Conservation (phyloP, 2,797 vertebrate species). For the Myotis myotis region DNA sequence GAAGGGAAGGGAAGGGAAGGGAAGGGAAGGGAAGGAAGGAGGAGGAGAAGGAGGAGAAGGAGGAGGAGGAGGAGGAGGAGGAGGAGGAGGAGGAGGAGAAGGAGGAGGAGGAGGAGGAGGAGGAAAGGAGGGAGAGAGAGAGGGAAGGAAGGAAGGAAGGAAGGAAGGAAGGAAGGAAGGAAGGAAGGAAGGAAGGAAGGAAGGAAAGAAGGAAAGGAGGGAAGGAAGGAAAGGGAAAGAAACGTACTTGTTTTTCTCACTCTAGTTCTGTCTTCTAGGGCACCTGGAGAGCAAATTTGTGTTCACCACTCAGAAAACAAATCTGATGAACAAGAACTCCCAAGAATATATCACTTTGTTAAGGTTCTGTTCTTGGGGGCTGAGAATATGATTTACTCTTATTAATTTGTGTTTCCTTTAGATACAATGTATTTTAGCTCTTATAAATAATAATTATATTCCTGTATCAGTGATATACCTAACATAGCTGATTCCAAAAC, state of each 20-base stretch:
- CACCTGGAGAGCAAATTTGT: not conserved
- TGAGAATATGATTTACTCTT: not conserved
- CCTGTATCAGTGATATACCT: not conserved
- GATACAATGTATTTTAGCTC: not conserved
- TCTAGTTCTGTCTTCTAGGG: not conserved
- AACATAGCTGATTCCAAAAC: not conserved
- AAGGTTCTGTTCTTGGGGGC: not conserved
- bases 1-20: no score
- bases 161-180: not conserved
- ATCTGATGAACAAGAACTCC: not conserved
- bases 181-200: not conserved
- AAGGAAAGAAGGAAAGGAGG: not conserved
- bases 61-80: no score
- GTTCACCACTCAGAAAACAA: not conserved
- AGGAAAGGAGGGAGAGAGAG: not conserved
- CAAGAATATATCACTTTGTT: not conserved
- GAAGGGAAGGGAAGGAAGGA: no score
- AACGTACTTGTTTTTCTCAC: not conserved
- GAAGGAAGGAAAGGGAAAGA: not conserved
- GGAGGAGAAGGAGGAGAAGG: no score
- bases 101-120: no score
- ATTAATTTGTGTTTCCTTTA: not conserved
- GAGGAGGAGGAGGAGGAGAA: not conserved
- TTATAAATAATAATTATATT: not conserved
- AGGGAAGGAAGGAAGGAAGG: no score